These are phyloP conservation scores for Scyliorhinus canicula DNA, from an alignment of 2,797 vertebrate species.

Conservation along the genomic window DNA sequence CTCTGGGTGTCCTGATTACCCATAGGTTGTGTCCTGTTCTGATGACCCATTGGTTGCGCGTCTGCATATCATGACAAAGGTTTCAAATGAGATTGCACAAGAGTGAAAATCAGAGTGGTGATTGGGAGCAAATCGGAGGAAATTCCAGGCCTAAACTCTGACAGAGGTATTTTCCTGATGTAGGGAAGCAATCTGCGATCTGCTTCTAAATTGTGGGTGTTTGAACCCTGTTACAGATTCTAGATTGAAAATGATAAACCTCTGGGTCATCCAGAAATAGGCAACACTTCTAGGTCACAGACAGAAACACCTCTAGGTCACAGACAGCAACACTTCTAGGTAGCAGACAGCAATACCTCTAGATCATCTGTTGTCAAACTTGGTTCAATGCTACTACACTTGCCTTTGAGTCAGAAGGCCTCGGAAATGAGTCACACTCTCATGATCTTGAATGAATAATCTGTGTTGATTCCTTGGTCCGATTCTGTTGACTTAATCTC, in stretches of 20 bases:
- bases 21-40: too few relatives aligned
- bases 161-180: not conserved
- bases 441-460: not conserved
- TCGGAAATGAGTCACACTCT: not conserved
- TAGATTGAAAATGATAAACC: not conserved
- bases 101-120: not conserved
- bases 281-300: not conserved
- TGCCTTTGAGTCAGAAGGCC: not conserved
- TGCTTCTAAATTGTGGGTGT: too few relatives aligned
- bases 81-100: not conserved
- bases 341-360: not conserved
- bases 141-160: not conserved
- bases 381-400: not conserved
- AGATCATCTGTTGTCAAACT: not conserved
- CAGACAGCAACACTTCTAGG: not conserved
- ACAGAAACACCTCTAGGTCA: not conserved
- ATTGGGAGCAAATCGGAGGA: not conserved
- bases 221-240: not conserved
- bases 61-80: too few relatives aligned
- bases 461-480: not conserved
- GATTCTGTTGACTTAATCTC: not conserved
- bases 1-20: too few relatives aligned
- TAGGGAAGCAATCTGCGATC: not conserved
- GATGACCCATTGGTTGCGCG: too few relatives aligned
- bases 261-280: not conserved